phyloP scores from a whole-genome alignment of 2,113 vertebrate genomes.

The Anhinga anhinga region DNA sequence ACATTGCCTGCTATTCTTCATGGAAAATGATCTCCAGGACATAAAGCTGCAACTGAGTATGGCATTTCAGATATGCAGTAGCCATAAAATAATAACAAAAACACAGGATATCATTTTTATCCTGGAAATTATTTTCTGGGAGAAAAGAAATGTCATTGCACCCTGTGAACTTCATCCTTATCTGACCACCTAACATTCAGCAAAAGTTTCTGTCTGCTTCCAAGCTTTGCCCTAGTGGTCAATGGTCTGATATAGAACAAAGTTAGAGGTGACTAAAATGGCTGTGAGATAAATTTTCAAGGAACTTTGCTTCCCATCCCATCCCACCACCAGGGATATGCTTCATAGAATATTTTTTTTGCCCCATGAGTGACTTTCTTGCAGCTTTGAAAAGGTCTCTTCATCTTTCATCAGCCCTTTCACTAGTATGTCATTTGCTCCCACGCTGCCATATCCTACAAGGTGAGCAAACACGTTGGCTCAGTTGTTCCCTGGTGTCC shows the following conservation, averaged over 20 bases:
- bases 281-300: not conserved
- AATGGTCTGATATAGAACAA: not conserved
- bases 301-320: not conserved
- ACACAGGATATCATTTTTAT: not conserved
- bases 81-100: conserved; percentile 40
- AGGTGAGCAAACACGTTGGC: not conserved
- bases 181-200: not conserved
- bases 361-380: not conserved
- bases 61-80: not conserved
- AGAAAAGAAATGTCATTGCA: not conserved
- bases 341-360: not conserved
- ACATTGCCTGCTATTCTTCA: conserved; percentile 36
- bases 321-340: not conserved
- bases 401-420: not conserved
- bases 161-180: not conserved
- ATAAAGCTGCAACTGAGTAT: not conserved
- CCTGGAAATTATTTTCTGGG: not conserved
- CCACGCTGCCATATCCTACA: not conserved
- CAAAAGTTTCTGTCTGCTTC: not conserved
- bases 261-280: not conserved
- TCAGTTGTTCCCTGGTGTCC: not conserved
- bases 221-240: not conserved
- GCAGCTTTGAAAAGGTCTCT: not conserved
- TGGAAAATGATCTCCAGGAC: conserved; percentile 7
- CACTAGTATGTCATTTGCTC: not conserved